Base-by-base conservation (phyloP, 2,888 invertebrate genomes). In the Dryadula phaetusa region DNA sequence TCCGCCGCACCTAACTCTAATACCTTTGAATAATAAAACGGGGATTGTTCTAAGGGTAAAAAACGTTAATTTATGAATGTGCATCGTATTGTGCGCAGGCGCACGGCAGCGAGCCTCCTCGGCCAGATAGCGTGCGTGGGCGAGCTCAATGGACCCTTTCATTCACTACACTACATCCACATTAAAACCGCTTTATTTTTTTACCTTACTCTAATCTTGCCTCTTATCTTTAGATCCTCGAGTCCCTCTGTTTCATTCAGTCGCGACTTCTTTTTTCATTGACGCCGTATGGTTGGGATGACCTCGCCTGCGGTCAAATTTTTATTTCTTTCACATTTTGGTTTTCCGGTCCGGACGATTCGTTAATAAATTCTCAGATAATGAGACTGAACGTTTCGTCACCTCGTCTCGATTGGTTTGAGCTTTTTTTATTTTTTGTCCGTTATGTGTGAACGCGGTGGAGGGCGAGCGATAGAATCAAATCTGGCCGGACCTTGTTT, bases 301-400 rank as follows among this genome's bases (percentile, higher is more conserved):
- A 91, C 92, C 92, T 91, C 90, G 88, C 86, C 87, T 85, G 91
- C 91, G 91, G 91, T 91, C 90, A 90, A 88, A 89, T 90, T 91
- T 92, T 92, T 92, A 91, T 92, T 92, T 92, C 88, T 91, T 92
- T 91, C 90, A 90, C 91, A 90, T 92, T 91, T 92, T 76, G 90
- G 92, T 92, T 92, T 92, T 91, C 92, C 92, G 92, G 92, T 92
- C 90, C 84, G 84, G 77, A 75, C 91, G 90, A 91, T 91, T 92
- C 92, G 92, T 92, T 92, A 92, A 92, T 92, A 92, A 92, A 92
- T 92, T 92, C 92, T 88, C 90, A 90, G 92, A 92, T 92, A 92
- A 92, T 92, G 92, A 92, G 91, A 90, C 91, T 91, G 92, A 92
- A 90, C 92, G 92, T 92, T 92, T 92, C 92, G 91, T 92, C 92